Base-by-base conservation (phyloP, 2,888 invertebrate species). In the Tuberolachnus salignus region DNA sequence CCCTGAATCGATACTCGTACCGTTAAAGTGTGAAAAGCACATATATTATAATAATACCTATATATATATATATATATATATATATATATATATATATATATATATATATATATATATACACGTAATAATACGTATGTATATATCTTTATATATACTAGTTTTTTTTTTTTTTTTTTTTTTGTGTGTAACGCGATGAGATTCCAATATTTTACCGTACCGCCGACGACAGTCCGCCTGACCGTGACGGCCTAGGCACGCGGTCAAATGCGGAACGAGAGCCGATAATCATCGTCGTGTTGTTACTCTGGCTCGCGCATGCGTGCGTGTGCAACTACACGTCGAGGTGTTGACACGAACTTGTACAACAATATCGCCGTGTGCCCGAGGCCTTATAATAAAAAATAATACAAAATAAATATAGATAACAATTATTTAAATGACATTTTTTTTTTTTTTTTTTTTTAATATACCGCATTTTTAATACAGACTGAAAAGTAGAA, bases 311-410 rank as follows among this genome's bases (percentile, higher is more conserved):
- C n/a, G 51, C n/a, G 64, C 3, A 14, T n/a, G 10, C 2, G 49
- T 51, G 9, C 8, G 55, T 26, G 46, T 21, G 34, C n/a, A 0
- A 13, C 8, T 4, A 1, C 44, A 26, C 34, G 19, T 14, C 6
- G 73, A 23, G 59, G 78, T 78, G 75, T 67, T 59, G 75, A 78
- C 67, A 78, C 13, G 64, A 34, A 34, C 34, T n/a, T 6, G 34
- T 34, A 34, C 46, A 13, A 46, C 13, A 49, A 67, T 67, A 49
- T 61, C 66, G 57, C 55, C 67, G 67, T 59, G 59, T 59, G 75
- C 34, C 34, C 34, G 42, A 59, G 51, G 61, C 78, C 42, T 78
- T 74, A 66, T 49, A 67, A 73, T 46, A 23, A 44, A 42, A 21
- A 70, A 44, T 21, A 23, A 57, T 10, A 55, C 11, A 55, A 55